A percentile compares a stretch with the other conserved stretches of the same genome.
phyloP scores from a whole-genome alignment of 92 coral and sea anemone species.

The Zoanthus solanderi region DNA sequence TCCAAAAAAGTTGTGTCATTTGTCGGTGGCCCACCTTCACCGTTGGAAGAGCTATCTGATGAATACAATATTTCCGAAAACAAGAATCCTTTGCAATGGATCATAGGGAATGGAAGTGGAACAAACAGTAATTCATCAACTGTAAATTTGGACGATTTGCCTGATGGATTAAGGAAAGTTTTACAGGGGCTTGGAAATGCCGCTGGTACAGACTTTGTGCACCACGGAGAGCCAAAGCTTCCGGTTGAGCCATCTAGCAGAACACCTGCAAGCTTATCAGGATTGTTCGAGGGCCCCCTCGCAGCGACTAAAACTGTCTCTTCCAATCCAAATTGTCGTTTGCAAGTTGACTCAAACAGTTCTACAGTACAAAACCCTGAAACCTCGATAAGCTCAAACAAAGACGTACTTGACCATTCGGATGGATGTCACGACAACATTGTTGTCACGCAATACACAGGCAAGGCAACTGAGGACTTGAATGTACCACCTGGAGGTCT shows the following conservation, averaged over 20 bases:
- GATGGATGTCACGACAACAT: neutral
- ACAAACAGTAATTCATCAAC: slow-evolving; percentile 12
- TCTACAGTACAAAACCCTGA: neutral
- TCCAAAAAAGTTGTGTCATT: slow-evolving; percentile 30
- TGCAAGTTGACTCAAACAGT: neutral
- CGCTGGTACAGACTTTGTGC: slow-evolving; percentile 25
- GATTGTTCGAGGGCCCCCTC: slow-evolving; percentile 13
- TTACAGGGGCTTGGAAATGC: slow-evolving; percentile 20
- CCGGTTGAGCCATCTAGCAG: neutral
- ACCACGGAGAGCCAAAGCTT: neutral
- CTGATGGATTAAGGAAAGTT: slow-evolving; percentile 28
- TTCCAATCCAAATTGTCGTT: neutral
- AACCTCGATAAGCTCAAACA: neutral
- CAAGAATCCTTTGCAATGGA: neutral
- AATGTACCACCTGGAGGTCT: neutral
- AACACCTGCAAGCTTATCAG: slow-evolving; percentile 34
- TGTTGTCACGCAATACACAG: neutral
- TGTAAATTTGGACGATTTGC: slow-evolving; percentile 25
- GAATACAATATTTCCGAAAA: neutral
- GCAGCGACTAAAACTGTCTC: neutral
- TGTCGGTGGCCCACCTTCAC: slow-evolving; percentile 14
- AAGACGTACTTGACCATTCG: neutral
- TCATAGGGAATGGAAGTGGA: neutral
- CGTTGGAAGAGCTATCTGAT: slow-evolving; percentile 27
- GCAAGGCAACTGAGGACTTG: neutral